Base-by-base conservation (phyloP, 2,113 vertebrate genomes). In the Rhinoderma darwinii region DNA sequence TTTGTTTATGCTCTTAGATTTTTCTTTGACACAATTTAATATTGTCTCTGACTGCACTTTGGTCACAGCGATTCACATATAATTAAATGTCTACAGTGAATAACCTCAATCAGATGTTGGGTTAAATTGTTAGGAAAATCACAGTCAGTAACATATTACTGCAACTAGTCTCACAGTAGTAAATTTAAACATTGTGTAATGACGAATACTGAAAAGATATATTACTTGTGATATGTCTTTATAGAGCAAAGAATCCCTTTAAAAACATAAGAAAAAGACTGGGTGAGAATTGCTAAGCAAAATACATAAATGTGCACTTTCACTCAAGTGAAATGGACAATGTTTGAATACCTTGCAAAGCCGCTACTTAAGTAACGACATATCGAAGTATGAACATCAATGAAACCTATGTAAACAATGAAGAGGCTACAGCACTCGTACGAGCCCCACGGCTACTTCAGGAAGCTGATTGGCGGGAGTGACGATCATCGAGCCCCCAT, bases 111-210 rank as follows among this genome's bases (percentile, higher is more conserved):
- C 15, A 18, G 68, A 22, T 4, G 22, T 18, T 39, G 68, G 68
- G 68, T 72, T 72, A 15, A 70, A 37, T 70, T 70, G 66, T 70
- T 70, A 32, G 35, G 12, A 15, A 70, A 17, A 37, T 70, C 32
- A 70, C 66, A 70, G 32, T 37, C 15, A 41, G 68, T 35, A 72
- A 20, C 68, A 72, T 37, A 41, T 39, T 72, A 72, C 68, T 72
- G 35, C 39, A 72, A 39, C 68, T 20, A 72, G 6, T 41, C 68
- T 72, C 37, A 41, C 18, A 72, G 37, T 20, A 39, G 35, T 72
- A 39, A 72, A 70, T 72, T 39, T 39, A 72, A 39, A 35, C 37
- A 72, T 72, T 37, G 68, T 72, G 35, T 39, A 70, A 70, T 70
- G 37, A 72, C 41, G 37, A 72, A 72, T 37, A 70, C 66, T 70